A percentile compares a stretch with the other conserved stretches of the same genome.
phyloP scores from a whole-genome alignment of 2,888 invertebrate species.

The Piscicola geometra region DNA sequence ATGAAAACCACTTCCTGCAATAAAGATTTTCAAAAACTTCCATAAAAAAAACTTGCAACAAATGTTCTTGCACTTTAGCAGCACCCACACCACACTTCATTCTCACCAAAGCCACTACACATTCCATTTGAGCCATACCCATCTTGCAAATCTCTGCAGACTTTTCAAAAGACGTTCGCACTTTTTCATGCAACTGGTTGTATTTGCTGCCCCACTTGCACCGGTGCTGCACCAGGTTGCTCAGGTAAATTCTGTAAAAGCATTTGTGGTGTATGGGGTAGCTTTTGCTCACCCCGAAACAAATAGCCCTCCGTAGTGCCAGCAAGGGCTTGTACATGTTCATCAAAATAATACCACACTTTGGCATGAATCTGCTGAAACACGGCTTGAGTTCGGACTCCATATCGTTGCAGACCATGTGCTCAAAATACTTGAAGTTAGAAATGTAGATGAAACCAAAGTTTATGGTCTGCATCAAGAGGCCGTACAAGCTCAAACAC shows the following conservation, averaged over 20 bases:
- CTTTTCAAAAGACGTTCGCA: constrained; percentile 5
- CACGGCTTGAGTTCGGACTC: constrained; percentile 15
- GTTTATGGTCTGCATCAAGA: constrained; percentile 3
- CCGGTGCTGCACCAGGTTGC: neutral
- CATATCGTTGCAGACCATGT: neutral
- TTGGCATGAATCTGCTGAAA: neutral
- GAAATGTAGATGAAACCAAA: constrained; percentile 18
- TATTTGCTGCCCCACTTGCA: constrained; percentile 16
- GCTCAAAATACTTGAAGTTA: constrained; percentile 9
- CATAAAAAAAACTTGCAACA: constrained; percentile 6
- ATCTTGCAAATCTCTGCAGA: constrained; percentile 21
- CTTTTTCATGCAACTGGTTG: constrained; percentile 11
- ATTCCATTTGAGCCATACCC: constrained; percentile 24
- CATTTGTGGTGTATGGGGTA: constrained; percentile 11
- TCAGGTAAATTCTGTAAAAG: constrained; percentile 4
- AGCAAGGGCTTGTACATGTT: constrained; percentile 20
- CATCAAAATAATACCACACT: constrained; percentile 6
- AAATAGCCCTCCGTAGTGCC: constrained; percentile 5
- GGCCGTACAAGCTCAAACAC: constrained; percentile 1
- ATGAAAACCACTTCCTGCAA: constrained; percentile 8
- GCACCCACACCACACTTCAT: constrained; percentile 5
- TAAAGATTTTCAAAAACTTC: constrained; percentile 21
- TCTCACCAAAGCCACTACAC: neutral
- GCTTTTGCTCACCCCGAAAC: neutral
- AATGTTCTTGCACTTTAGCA: constrained; percentile 15